Evolutionary conservation across 35 echinoderm and acorn worm genomes (phyloP).

Genomic region (Diadema setosum): DNA sequence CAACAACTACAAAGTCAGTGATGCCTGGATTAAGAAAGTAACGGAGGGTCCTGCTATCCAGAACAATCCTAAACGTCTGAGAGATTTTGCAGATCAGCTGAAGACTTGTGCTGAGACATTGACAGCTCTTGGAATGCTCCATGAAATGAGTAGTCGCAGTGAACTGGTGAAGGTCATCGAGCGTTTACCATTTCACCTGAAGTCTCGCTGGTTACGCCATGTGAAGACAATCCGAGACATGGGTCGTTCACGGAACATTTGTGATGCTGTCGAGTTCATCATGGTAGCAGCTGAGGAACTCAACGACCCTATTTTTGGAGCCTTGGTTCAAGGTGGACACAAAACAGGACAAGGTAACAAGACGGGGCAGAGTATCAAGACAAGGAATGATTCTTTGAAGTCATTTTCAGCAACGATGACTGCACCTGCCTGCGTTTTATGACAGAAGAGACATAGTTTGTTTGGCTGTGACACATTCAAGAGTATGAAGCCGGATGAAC

Average conservation of each 20-base stretch:
- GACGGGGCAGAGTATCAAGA: background rate
- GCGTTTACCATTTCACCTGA: background rate
- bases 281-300: background rate
- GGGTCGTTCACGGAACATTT: background rate
- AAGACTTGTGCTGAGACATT: conserved; percentile 47
- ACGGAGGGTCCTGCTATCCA: background rate
- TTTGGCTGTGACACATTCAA: background rate
- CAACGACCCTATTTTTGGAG: background rate
- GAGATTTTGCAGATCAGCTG: conserved; percentile 61
- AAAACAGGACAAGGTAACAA: background rate
- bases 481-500: background rate
- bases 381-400: background rate
- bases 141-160: background rate
- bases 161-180: background rate
- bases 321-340: background rate
- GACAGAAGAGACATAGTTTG: background rate
- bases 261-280: background rate
- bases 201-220: background rate
- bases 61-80: background rate
- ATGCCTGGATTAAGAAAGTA: conserved; percentile 7
- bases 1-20: conserved; percentile 1
- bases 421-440: background rate
- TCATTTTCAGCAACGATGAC: background rate
- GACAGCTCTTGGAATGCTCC: background rate
- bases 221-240: background rate